These are phyloP conservation scores for Microtus montanus DNA, from an alignment of 2,113 vertebrate species.

Conservation along the genomic window DNA sequence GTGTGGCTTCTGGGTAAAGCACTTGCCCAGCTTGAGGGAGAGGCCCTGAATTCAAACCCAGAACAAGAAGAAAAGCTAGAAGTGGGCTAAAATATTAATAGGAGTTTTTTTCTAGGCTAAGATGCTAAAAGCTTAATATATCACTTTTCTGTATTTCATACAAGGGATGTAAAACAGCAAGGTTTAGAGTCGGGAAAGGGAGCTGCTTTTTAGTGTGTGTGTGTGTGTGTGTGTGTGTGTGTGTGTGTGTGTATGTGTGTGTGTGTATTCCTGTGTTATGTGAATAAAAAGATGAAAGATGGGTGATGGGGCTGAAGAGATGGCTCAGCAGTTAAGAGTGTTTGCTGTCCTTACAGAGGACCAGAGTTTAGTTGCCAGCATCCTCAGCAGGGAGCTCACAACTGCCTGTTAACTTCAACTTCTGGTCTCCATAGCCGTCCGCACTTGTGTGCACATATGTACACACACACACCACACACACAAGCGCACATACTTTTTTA, in stretches of 20 bases:
- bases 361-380: background rate
- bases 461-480: background rate
- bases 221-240: background rate
- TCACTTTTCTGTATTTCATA: background rate
- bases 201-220: too few relatives aligned
- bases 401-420: background rate
- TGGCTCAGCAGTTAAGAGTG: background rate
- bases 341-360: background rate
- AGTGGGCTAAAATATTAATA: background rate
- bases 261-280: background rate
- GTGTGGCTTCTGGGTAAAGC: background rate
- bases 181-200: background rate
- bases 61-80: background rate
- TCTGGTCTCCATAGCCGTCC: background rate
- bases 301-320: background rate
- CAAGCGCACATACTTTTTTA: background rate
- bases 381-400: background rate
- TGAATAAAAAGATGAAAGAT: background rate
- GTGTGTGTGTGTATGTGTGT: background rate
- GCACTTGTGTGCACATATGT: background rate
- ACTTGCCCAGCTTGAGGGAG: background rate
- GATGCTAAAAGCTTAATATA: background rate
- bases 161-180: fast-evolving
- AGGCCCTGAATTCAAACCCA: background rate
- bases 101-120: background rate